These are phyloP conservation scores for Pecten maximus DNA, from an alignment of 2,888 invertebrate genomes.

Conservation along the genomic window DNA sequence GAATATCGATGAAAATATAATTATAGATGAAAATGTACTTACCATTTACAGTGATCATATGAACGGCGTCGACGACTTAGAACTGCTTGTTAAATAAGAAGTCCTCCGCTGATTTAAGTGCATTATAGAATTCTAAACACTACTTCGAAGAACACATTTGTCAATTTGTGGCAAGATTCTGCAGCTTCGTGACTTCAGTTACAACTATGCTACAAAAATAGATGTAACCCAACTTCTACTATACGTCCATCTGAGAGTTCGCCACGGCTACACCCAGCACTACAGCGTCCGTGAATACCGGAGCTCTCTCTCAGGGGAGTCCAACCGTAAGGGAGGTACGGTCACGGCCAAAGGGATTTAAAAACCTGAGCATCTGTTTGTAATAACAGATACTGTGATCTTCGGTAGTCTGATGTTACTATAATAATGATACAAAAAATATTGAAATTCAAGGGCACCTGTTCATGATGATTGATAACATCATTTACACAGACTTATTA, in stretches of 20 bases:
- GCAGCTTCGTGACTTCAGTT: background rate
- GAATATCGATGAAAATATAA: too few relatives aligned
- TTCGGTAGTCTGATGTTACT: background rate
- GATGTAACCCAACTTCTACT: background rate
- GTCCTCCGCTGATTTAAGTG: too few relatives aligned
- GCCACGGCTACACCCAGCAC: background rate
- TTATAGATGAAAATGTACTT: background rate
- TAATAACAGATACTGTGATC: background rate
- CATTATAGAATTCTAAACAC: too few relatives aligned
- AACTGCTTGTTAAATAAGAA: too few relatives aligned
- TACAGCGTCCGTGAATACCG: background rate
- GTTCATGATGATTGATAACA: background rate
- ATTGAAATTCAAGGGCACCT: too few relatives aligned
- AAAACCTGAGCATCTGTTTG: background rate
- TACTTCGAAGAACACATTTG: too few relatives aligned
- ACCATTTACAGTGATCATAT: background rate
- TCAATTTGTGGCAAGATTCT: background rate
- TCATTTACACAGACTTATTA: background rate
- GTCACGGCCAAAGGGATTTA: background rate
- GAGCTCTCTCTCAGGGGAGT: too few relatives aligned
- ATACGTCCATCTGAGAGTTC: background rate
- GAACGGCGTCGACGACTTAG: background rate
- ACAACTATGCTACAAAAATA: background rate
- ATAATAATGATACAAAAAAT: too few relatives aligned
- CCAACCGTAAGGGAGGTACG: too few relatives aligned